Conservation (phyloP, 1,140 invertebrate species). For the Lucilia cuprina region DNA sequence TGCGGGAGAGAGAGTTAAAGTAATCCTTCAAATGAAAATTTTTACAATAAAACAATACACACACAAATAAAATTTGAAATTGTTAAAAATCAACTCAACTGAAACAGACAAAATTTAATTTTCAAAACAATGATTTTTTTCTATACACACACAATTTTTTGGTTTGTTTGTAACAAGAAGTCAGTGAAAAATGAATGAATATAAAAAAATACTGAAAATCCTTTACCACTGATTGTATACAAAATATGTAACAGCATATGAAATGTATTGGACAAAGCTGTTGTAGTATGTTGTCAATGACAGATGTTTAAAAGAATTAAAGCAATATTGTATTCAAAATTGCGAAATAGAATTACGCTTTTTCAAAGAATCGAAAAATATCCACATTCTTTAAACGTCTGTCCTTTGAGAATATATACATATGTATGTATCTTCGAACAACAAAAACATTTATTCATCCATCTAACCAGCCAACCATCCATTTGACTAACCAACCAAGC, state of each 20-base stretch:
- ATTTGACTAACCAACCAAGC: slow-evolving; percentile 17
- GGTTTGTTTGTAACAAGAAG: not conserved
- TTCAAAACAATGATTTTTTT: slow-evolving; percentile 33
- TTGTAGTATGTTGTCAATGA: too few species aligned
- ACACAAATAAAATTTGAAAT: not conserved
- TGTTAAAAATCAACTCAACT: slow-evolving; percentile 27
- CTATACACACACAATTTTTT: not conserved
- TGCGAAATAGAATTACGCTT: too few species aligned
- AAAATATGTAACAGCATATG: too few species aligned
- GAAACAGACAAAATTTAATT: slow-evolving; percentile 37
- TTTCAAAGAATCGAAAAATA: too few species aligned
- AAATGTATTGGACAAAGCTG: too few species aligned
- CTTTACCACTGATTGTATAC: slow-evolving; percentile 7
- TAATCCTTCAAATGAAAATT: slow-evolving; percentile 20
- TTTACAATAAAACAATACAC: not conserved
- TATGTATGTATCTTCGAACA: not conserved
- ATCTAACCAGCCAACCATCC: slow-evolving; percentile 6
- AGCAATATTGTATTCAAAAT: too few species aligned
- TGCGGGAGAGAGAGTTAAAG: not conserved
- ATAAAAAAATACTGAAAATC: not conserved
- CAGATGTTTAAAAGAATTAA: too few species aligned
- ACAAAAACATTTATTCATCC: not conserved
- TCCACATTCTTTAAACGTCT: not conserved
- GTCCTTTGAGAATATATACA: not conserved
- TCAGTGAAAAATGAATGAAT: not conserved